These are phyloP conservation scores for Sycophila texana DNA, from an alignment of 2,888 invertebrate genomes.

Conservation along the genomic window DNA sequence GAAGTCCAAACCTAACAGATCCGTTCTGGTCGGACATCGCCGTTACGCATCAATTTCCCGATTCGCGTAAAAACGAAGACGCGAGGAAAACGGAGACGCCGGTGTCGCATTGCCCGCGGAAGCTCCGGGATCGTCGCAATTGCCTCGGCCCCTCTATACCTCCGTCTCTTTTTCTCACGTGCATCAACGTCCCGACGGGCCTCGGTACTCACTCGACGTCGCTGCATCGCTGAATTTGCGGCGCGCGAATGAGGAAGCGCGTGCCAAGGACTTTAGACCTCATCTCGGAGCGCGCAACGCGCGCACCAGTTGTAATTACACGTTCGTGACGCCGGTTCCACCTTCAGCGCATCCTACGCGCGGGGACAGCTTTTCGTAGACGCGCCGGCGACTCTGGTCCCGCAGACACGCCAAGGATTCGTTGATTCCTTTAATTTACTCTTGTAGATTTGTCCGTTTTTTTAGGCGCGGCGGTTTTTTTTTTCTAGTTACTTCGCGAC, in stretches of 20 bases:
- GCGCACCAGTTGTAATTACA: too few relatives aligned
- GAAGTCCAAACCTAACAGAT: background rate
- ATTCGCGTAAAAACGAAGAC: background rate
- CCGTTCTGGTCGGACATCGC: background rate
- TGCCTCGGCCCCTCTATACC: background rate
- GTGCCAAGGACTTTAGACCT: constrained; percentile 45
- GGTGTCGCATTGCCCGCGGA: background rate
- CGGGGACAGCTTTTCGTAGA: too few relatives aligned
- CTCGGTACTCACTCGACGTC: constrained; percentile 1
- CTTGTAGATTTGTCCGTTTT: too few relatives aligned
- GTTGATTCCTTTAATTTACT: too few relatives aligned
- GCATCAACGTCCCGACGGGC: background rate
- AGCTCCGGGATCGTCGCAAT: constrained; percentile 9
- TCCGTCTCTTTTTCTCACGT: background rate
- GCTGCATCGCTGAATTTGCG: constrained; percentile 26
- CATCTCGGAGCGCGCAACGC: constrained; percentile 1
- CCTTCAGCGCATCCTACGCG: too few relatives aligned
- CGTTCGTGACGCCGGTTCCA: too few relatives aligned
- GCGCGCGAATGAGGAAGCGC: constrained; percentile 41
- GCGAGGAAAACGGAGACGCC: background rate
- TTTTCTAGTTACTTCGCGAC: too few relatives aligned
- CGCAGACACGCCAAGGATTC: too few relatives aligned
- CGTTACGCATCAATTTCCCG: background rate
- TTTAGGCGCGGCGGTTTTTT: too few relatives aligned
- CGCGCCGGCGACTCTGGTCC: too few relatives aligned